These are phyloP conservation scores for Nyleta sp. DNA, from an alignment of 2,888 invertebrate species.

Conservation along the genomic window DNA sequence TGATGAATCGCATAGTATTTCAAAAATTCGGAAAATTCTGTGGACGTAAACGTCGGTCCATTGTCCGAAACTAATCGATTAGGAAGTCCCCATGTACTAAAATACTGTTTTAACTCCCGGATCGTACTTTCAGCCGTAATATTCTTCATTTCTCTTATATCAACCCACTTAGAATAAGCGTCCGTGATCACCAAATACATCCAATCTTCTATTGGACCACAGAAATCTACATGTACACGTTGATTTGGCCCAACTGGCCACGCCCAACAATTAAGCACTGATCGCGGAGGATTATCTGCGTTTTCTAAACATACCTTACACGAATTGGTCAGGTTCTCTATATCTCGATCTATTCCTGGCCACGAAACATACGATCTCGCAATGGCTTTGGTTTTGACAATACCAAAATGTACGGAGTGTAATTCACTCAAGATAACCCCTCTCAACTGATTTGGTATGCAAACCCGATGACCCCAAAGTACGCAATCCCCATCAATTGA, in stretches of 20 bases:
- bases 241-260: conserved; percentile 1
- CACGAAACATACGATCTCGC: conserved; percentile 7
- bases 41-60: too few species aligned
- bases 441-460: conserved; percentile 35
- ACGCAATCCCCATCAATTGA: conserved; percentile 50
- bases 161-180: neutral
- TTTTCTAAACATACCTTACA: conserved; percentile 1
- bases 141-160: too few species aligned
- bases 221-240: neutral
- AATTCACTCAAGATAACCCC: conserved; percentile 53
- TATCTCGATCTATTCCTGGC: neutral
- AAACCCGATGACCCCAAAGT: conserved; percentile 50
- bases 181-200: neutral
- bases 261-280: neutral
- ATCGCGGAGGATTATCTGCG: neutral
- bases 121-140: too few species aligned
- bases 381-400: neutral
- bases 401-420: neutral
- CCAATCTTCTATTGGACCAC: neutral
- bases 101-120: neutral
- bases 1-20: too few species aligned
- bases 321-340: neutral
- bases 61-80: neutral
- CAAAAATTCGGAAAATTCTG: too few species aligned
- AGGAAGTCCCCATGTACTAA: neutral